Evolutionary conservation across 2,888 invertebrate genomes (phyloP).

Genomic region (Lasiommata megera): DNA sequence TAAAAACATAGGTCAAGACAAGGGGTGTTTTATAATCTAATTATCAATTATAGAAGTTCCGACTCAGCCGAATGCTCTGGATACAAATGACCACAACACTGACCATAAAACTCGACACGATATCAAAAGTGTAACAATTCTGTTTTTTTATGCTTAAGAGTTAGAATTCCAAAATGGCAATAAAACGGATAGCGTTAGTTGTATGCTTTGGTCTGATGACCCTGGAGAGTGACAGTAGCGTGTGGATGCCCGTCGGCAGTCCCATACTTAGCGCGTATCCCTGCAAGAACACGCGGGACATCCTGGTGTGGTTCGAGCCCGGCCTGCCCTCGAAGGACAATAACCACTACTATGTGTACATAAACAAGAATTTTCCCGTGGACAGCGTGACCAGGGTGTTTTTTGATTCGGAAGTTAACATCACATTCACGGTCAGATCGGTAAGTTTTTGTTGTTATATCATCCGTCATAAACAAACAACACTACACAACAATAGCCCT

Average conservation of each 20-base stretch:
- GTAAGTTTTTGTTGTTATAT: slow-evolving; percentile 1
- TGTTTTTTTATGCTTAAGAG: too few relatives aligned
- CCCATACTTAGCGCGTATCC: slow-evolving; percentile 18
- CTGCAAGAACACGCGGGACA: slow-evolving; percentile 14
- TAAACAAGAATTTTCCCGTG: slow-evolving; percentile 11
- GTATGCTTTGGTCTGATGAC: neutral
- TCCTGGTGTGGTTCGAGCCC: slow-evolving; percentile 23
- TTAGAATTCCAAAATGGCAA: neutral
- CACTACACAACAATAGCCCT: too few relatives aligned
- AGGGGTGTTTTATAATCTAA: too few relatives aligned
- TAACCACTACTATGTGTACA: slow-evolving; percentile 18
- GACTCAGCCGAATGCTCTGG: too few relatives aligned
- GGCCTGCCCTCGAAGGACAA: slow-evolving; percentile 21
- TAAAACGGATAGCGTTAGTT: neutral
- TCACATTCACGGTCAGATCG: slow-evolving; percentile 10
- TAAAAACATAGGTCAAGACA: too few relatives aligned
- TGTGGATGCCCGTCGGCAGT: slow-evolving; percentile 12
- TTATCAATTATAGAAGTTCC: too few relatives aligned
- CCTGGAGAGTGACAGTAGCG: neutral
- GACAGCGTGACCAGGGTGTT: neutral
- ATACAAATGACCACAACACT: too few relatives aligned
- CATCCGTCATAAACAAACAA: too few relatives aligned
- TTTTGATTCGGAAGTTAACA: slow-evolving; percentile 18
- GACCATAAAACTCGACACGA: too few relatives aligned
- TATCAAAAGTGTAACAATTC: too few relatives aligned